phyloP scores from a whole-genome alignment of 1,140 invertebrate species.

The Stegodyphus dumicola region DNA sequence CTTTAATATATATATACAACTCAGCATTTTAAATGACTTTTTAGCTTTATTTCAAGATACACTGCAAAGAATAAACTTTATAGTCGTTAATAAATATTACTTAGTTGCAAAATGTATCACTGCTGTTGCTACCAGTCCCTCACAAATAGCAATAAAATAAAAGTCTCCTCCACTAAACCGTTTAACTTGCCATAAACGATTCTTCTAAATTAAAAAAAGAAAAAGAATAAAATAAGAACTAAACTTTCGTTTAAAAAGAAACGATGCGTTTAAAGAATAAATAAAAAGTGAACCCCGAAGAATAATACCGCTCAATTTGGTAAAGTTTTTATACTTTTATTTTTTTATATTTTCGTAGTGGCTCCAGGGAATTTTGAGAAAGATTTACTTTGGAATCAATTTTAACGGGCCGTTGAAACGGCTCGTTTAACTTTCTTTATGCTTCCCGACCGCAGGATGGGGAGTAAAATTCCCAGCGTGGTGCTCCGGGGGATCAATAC shows the following conservation, averaged over 20 bases:
- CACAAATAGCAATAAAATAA: neutral
- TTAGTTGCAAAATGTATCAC: too few species aligned
- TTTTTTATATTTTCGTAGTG: neutral
- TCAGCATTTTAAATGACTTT: too few species aligned
- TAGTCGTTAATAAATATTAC: too few species aligned
- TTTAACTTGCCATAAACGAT: conserved; percentile 47
- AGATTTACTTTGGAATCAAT: conserved; percentile 59
- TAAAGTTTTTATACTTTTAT: conserved; percentile 2
- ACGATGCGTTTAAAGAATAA: neutral
- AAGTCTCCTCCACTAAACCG: neutral
- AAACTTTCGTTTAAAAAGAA: neutral
- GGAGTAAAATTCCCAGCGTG: conserved; percentile 33
- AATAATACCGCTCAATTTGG: conserved; percentile 54
- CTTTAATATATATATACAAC: too few species aligned
- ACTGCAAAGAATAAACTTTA: too few species aligned
- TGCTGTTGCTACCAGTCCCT: neutral
- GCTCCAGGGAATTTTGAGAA: conserved; percentile 53
- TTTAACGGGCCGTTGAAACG: conserved; percentile 54
- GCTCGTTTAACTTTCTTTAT: conserved; percentile 57
- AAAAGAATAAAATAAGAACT: neutral
- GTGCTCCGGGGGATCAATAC: conserved; percentile 38
- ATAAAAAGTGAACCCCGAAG: neutral
- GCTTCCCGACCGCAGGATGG: conserved; percentile 35
- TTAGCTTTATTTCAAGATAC: too few species aligned
- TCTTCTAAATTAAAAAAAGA: neutral